Evolutionary conservation across 2,797 vertebrate genomes (phyloP).

Genomic region (Anas acuta): DNA sequence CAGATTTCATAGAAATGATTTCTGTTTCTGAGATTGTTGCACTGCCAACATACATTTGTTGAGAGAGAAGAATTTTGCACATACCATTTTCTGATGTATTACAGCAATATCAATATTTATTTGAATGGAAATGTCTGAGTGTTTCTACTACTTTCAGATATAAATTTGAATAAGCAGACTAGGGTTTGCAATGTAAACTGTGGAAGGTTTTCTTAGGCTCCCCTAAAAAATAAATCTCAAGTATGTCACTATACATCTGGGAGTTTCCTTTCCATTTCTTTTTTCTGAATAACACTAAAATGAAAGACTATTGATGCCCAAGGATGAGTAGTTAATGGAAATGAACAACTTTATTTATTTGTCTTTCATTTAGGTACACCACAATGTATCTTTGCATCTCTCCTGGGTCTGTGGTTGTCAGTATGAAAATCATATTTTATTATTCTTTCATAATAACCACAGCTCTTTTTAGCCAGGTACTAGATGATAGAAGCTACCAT

Average conservation of each 20-base stretch:
- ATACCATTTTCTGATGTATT: background rate
- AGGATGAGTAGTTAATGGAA: background rate
- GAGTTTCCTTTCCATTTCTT: background rate
- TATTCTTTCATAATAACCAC: background rate
- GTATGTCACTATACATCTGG: background rate
- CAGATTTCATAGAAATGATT: background rate
- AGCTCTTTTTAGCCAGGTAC: conserved; percentile 1
- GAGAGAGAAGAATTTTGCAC: background rate
- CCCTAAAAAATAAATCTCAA: background rate
- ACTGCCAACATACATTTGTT: background rate
- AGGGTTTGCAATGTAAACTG: background rate
- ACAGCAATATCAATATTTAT: conserved; percentile 37
- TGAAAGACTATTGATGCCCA: background rate
- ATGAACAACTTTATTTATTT: background rate
- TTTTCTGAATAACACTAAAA: background rate
- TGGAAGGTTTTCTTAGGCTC: background rate
- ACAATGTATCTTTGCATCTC: background rate
- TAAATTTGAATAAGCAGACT: background rate
- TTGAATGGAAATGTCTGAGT: conserved; percentile 2
- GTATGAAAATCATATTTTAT: background rate
- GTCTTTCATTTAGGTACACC: background rate
- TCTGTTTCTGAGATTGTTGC: background rate
- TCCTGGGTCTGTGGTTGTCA: background rate
- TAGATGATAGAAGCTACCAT: background rate
- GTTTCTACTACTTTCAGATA: background rate